These are phyloP conservation scores for Psettodes erumei DNA, from an alignment of 2,113 vertebrate genomes.

Conservation along the genomic window DNA sequence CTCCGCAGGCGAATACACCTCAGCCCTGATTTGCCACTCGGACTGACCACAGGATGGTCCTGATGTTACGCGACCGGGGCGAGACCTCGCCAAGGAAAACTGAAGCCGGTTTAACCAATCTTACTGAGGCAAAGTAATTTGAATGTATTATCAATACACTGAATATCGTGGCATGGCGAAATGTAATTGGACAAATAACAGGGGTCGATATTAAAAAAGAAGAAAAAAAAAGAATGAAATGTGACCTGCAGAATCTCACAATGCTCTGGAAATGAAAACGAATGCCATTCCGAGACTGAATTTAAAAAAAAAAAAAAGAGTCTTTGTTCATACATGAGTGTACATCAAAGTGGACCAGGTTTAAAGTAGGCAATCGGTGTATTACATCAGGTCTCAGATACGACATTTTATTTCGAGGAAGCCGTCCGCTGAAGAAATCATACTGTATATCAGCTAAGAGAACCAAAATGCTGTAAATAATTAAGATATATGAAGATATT, in stretches of 20 bases:
- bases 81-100: slow-evolving; percentile 42
- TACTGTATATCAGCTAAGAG: slow-evolving; percentile 78
- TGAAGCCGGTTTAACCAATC: slow-evolving; percentile 51
- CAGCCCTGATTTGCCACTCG: slow-evolving; percentile 56
- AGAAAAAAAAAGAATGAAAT: slow-evolving; percentile 10
- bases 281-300: background rate
- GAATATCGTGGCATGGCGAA: slow-evolving; percentile 49
- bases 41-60: slow-evolving; percentile 61
- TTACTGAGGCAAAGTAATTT: slow-evolving; percentile 59
- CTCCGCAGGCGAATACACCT: slow-evolving; percentile 60
- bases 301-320: slow-evolving; percentile 16
- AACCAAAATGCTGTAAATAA: slow-evolving; percentile 85
- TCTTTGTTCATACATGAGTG: background rate
- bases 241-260: slow-evolving; percentile 12
- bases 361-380: slow-evolving; percentile 43
- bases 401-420: slow-evolving; percentile 38
- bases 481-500: slow-evolving; percentile 81
- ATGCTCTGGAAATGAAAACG: slow-evolving; percentile 26
- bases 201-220: background rate
- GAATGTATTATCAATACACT: slow-evolving; percentile 81
- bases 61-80: slow-evolving; percentile 49
- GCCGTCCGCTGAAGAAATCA: slow-evolving; percentile 49
- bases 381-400: slow-evolving; percentile 18
- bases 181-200: slow-evolving; percentile 28
- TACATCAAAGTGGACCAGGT: slow-evolving; percentile 44